Percentiles rank a stretch among this genome's conserved stretches.
Conservation (phyloP, 2,797 vertebrate genomes). For the Urocyon cinereoargenteus region DNA sequence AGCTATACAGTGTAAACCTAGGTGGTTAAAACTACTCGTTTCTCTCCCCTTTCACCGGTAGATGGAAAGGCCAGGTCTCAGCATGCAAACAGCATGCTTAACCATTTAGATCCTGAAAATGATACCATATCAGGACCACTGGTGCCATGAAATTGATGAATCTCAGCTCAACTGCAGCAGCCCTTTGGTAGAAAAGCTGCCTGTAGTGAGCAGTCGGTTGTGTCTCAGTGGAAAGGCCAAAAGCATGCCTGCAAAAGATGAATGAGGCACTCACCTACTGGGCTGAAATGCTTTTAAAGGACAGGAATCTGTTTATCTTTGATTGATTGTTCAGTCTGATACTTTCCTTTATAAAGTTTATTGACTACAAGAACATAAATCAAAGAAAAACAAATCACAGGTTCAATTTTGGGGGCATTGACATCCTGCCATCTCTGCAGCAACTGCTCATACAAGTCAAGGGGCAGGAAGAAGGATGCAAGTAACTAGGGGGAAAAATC, state of each 20-base stretch:
- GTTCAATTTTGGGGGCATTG: conserved; percentile 90
- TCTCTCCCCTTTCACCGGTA: conserved; percentile 71
- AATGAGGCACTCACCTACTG: conserved; percentile 88
- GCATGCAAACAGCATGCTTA: conserved; percentile 73
- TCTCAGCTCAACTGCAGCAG: conserved; percentile 74
- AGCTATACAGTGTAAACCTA: conserved; percentile 38
- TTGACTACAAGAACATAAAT: conserved; percentile 92
- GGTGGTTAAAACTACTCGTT: conserved; percentile 62
- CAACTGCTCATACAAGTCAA: conserved; percentile 83
- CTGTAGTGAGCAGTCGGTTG: conserved; percentile 75
- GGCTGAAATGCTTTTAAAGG: conserved; percentile 90
- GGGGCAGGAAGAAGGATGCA: conserved; percentile 75
- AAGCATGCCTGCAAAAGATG: conserved; percentile 87
- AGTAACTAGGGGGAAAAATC: background rate
- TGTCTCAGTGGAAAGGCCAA: conserved; percentile 84
- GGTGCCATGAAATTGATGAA: conserved; percentile 82
- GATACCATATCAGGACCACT: conserved; percentile 69
- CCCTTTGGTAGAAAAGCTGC: conserved; percentile 79
- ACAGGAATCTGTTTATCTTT: conserved; percentile 92
- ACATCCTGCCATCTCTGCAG: conserved; percentile 88
- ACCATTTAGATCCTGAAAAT: conserved; percentile 79
- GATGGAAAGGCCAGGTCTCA: conserved; percentile 64
- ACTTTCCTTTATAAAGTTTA: conserved; percentile 91
- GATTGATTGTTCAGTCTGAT: conserved; percentile 90
- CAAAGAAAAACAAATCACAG: conserved; percentile 91